phyloP scores from a whole-genome alignment of 1,140 invertebrate species.

The Chrysoperla carnea region DNA sequence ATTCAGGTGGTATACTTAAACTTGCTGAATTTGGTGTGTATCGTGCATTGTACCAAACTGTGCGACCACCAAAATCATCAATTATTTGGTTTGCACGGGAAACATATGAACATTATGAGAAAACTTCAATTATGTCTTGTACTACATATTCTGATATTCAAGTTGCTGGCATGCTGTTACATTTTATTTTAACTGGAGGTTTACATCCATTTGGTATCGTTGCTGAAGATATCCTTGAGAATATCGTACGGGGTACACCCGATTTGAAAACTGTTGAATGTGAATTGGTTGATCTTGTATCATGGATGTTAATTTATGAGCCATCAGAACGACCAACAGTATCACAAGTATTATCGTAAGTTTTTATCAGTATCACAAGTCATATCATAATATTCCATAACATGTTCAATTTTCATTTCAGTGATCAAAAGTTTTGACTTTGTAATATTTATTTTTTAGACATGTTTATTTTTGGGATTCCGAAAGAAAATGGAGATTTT shows the following conservation, averaged over 20 bases:
- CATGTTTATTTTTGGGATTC: conserved; percentile 21
- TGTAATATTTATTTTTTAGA: conserved; percentile 9
- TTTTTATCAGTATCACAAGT: conserved; percentile 13
- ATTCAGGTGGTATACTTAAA: conserved; percentile 16
- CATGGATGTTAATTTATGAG: conserved; percentile 19
- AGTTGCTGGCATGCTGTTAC: conserved; percentile 20
- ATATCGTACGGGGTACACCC: conserved; percentile 11
- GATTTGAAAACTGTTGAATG: conserved; percentile 5
- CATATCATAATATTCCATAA: conserved; percentile 11
- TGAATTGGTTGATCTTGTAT: conserved; percentile 16
- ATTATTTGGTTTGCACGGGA: conserved; percentile 22
- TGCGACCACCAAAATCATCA: conserved; percentile 14
- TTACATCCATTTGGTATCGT: conserved; percentile 19
- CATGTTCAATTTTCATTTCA: not conserved
- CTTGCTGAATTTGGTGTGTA: conserved; percentile 23
- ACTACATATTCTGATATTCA: conserved; percentile 18
- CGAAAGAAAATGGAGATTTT: conserved; percentile 19
- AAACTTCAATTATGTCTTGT: conserved; percentile 11
- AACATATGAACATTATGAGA: conserved; percentile 14
- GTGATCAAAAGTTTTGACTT: not conserved
- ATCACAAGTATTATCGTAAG: conserved; percentile 17
- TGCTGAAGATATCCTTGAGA: conserved; percentile 17
- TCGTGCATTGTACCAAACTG: conserved; percentile 15
- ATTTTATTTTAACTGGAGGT: conserved; percentile 18
- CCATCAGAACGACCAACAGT: conserved; percentile 17